Percentiles rank a stretch among this genome's conserved stretches.
Conservation (phyloP, 2,888 invertebrate genomes). For the Eucriotettix oculatus region DNA sequence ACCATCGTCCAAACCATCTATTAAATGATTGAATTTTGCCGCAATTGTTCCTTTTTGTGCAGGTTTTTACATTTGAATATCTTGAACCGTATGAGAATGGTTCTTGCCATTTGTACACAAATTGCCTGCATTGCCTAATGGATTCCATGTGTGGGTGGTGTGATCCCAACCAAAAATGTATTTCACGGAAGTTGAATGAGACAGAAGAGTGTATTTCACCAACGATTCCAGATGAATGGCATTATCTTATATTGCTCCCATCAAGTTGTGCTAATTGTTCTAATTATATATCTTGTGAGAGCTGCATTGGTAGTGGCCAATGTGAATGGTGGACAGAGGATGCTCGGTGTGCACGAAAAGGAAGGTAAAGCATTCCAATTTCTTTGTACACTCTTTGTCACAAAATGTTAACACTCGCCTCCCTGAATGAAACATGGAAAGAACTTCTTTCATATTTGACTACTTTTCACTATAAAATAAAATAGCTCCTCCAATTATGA, state of each 20-base stretch:
- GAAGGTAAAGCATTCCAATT: constrained; percentile 26
- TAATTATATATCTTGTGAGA: constrained; percentile 74
- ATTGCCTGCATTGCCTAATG: constrained; percentile 73
- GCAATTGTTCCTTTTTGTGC: constrained; percentile 11
- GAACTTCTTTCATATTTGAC: too few species aligned
- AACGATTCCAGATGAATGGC: constrained; percentile 41
- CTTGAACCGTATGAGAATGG: constrained; percentile 76
- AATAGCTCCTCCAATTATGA: too few species aligned
- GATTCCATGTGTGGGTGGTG: constrained; percentile 91
- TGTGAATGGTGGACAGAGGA: constrained; percentile 92
- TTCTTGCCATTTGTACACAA: constrained; percentile 56
- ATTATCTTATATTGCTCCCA: constrained; percentile 66
- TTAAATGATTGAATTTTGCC: too few species aligned
- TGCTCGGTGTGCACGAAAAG: constrained; percentile 67
- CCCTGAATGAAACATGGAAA: too few species aligned
- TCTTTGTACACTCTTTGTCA: too few species aligned
- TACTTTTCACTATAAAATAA: too few species aligned
- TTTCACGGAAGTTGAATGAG: constrained; percentile 50
- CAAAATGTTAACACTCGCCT: too few species aligned
- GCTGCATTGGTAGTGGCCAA: constrained; percentile 55
- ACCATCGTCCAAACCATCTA: too few species aligned
- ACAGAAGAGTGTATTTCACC: constrained; percentile 11
- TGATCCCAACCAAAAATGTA: constrained; percentile 52
- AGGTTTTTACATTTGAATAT: constrained; percentile 73
- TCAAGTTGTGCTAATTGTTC: constrained; percentile 75